These are phyloP conservation scores for Leptinotarsa undecemlineata DNA, from an alignment of 1,140 invertebrate species.

Conservation along the genomic window DNA sequence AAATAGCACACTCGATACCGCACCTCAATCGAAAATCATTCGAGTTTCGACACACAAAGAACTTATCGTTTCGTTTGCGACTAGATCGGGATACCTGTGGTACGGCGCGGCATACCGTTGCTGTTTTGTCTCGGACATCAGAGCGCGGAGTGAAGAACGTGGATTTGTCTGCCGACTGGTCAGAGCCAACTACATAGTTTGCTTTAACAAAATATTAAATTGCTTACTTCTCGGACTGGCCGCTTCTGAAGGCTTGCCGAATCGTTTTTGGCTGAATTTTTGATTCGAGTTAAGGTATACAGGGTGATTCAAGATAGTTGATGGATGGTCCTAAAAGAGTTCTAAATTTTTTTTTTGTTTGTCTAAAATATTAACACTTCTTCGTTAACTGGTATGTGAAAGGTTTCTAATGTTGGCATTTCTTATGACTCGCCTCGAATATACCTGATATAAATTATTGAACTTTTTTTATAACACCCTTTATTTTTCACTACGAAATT, in stretches of 20 bases:
- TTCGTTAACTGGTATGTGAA: too few relatives aligned
- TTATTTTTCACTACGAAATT: too few relatives aligned
- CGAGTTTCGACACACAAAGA: neutral
- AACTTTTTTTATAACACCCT: too few relatives aligned
- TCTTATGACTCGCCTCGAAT: too few relatives aligned
- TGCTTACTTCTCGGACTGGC: neutral
- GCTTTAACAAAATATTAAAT: neutral
- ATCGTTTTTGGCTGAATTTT: neutral
- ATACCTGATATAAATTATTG: too few relatives aligned
- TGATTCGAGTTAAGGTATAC: neutral
- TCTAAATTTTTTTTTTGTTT: too few relatives aligned
- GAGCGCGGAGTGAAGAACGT: constrained; percentile 20
- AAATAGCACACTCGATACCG: constrained; percentile 2
- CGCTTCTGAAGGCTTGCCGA: neutral
- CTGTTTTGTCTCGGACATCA: constrained; percentile 17
- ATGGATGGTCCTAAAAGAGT: too few relatives aligned
- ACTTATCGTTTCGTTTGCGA: constrained; percentile 9
- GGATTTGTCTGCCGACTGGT: constrained; percentile 14
- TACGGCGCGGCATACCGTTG: neutral
- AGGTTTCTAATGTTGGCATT: too few relatives aligned
- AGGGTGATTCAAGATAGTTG: neutral
- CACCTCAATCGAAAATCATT: constrained; percentile 3
- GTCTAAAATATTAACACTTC: too few relatives aligned
- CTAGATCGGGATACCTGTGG: constrained; percentile 16
- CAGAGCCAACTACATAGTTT: constrained; percentile 11